A percentile compares a stretch with the other conserved stretches of the same genome.
phyloP scores from a whole-genome alignment of 1,140 invertebrate genomes.

The Cepaea nemoralis region DNA sequence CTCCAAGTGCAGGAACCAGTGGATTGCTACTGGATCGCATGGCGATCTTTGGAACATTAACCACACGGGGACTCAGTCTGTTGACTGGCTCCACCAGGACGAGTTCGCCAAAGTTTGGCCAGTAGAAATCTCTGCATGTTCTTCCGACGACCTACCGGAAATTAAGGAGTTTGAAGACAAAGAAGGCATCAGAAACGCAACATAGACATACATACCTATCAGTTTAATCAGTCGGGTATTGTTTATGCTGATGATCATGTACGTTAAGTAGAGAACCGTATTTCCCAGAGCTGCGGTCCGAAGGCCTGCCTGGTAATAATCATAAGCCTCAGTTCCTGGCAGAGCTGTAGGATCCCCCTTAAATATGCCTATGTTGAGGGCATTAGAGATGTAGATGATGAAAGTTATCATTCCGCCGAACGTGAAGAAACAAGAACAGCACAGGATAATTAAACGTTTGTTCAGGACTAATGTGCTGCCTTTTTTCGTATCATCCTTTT shows the following conservation, averaged over 20 bases:
- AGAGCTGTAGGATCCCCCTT: slow-evolving; percentile 18
- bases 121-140: too few relatives aligned
- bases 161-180: too few relatives aligned
- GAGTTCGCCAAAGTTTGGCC: too few relatives aligned
- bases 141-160: too few relatives aligned
- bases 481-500: neutral
- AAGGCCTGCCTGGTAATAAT: neutral
- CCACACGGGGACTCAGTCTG: too few relatives aligned
- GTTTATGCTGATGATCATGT: slow-evolving; percentile 3
- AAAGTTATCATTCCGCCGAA: neutral
- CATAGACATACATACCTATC: too few relatives aligned
- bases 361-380: slow-evolving; percentile 8
- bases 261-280: neutral
- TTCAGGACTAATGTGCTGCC: neutral
- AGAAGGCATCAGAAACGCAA: too few relatives aligned
- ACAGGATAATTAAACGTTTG: slow-evolving; percentile 5
- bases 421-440: neutral
- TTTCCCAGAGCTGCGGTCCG: neutral
- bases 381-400: slow-evolving; percentile 14
- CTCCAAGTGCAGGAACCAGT: too few relatives aligned
- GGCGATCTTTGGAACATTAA: too few relatives aligned
- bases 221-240: slow-evolving; percentile 4
- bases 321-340: slow-evolving; percentile 3
- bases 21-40: too few relatives aligned
- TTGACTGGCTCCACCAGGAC: neutral